Base-by-base conservation (phyloP, 2,113 vertebrate species). In the Triplophysa tibetana region DNA sequence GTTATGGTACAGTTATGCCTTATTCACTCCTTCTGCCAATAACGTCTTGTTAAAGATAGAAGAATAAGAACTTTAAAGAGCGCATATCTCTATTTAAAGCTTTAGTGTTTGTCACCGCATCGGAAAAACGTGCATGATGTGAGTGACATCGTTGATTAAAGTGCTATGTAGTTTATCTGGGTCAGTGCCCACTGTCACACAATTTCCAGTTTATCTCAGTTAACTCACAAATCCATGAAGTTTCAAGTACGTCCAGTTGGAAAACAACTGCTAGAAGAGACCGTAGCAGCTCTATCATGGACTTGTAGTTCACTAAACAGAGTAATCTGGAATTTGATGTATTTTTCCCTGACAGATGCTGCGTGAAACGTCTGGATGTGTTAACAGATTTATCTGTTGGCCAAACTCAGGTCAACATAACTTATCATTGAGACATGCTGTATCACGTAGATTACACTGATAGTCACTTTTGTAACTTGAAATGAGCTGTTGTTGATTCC, bases 1-100 rank as follows among this genome's bases (percentile, higher is more conserved):
- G 81, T 64, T 82, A 79, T 77, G 68, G 81, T 82, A 67, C 77
- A 82, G 77, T 77, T 77, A 82, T 77, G 65, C n/a, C 61, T 70
- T 56, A 82, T 82, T 84, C 83, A 84, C n/a, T 76, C 52, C 23
- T 72, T 65, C 61, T 21, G 70, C 33, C 68, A 61, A 50, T 78
- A 78, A 41, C 33, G 19, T 24, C 26, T 54, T 6, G 10, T 50
- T 26, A 41, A 70, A 41, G 48, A 70, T 70, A 23, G 16, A 62
- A 14, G 21, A 2, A 14, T 5, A 38, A 70, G 45, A 33, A 26
- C 17, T 26, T 33, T 56, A 41, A 38, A 10, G 62, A 41, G 48
- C 61, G 16, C 19, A 48, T 24, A 54, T 70, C 50, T 38, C 62
- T 73, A 70, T 64, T 78, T 64, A 14, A 50, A 8, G 43, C 41